Percentiles rank a stretch among this genome's conserved stretches.
These are phyloP conservation scores for Andinoacara biseriatus DNA, from an alignment of 2,113 vertebrate species.

Conservation along the genomic window DNA sequence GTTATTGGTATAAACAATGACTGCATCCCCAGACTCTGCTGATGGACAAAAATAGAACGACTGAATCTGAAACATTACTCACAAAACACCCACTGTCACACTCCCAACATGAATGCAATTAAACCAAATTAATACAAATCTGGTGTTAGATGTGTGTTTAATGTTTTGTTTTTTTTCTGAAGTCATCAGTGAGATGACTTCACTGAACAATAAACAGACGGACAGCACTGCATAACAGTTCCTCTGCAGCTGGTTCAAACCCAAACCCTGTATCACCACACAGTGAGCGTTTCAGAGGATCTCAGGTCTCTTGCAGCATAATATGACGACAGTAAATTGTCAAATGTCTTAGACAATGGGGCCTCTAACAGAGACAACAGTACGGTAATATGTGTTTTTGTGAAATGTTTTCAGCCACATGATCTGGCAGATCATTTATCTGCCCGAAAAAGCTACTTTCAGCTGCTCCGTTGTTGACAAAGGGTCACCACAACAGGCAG, in stretches of 20 bases:
- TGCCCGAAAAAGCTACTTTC: neutral
- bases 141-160: neutral
- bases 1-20: neutral
- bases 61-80: neutral
- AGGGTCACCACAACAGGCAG: neutral
- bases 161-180: neutral
- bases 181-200: neutral
- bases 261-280: neutral
- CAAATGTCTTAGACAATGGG: neutral
- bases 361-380: neutral
- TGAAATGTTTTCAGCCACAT: neutral
- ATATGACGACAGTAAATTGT: neutral
- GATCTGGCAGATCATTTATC: neutral
- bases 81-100: neutral
- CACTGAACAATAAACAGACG: slow-evolving; percentile 1
- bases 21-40: no score
- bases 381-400: neutral
- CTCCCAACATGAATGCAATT: neutral
- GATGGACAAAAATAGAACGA: slow-evolving; percentile 4
- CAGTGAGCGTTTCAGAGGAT: neutral
- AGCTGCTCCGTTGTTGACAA: neutral
- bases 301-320: neutral
- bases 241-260: neutral
- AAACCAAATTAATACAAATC: slow-evolving; percentile 10
- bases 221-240: neutral